phyloP scores from a whole-genome alignment of 1,140 invertebrate species.

The Coboldia fuscipes region DNA sequence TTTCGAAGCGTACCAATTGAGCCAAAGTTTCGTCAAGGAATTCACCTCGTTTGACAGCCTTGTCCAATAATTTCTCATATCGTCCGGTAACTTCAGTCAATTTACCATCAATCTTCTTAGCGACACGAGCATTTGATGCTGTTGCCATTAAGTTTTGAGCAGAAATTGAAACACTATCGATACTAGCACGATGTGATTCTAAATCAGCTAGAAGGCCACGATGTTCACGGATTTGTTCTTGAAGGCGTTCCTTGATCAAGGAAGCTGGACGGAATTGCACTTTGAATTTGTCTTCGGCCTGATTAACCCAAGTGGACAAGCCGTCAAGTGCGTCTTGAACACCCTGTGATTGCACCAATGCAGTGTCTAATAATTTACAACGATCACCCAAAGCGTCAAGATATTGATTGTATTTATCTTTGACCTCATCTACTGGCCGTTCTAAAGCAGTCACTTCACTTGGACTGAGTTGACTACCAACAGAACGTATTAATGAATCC shows the following conservation, averaged over 20 bases:
- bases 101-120: conserved; percentile 75
- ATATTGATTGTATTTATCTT: conserved; percentile 55
- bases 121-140: conserved; percentile 64
- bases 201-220: conserved; percentile 61
- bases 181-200: conserved; percentile 60
- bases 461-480: conserved; percentile 60
- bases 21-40: conserved; percentile 62
- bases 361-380: conserved; percentile 70
- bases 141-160: conserved; percentile 61
- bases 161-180: conserved; percentile 56
- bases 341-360: conserved; percentile 81
- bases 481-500: conserved; percentile 42
- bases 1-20: conserved; percentile 47
- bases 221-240: conserved; percentile 72
- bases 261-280: conserved; percentile 61
- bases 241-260: conserved; percentile 67
- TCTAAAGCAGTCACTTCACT: conserved; percentile 57
- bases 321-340: conserved; percentile 79
- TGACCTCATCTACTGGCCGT: conserved; percentile 51
- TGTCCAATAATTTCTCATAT: conserved; percentile 69
- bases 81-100: conserved; percentile 60
- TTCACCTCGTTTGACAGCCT: conserved; percentile 51
- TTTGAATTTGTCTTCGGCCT: conserved; percentile 66
- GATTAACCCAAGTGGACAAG: conserved; percentile 63
- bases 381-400: conserved; percentile 45